A percentile compares a stretch with the other conserved stretches of the same genome.
Conservation (phyloP, 2,113 vertebrate genomes). For the Vimba vimba region DNA sequence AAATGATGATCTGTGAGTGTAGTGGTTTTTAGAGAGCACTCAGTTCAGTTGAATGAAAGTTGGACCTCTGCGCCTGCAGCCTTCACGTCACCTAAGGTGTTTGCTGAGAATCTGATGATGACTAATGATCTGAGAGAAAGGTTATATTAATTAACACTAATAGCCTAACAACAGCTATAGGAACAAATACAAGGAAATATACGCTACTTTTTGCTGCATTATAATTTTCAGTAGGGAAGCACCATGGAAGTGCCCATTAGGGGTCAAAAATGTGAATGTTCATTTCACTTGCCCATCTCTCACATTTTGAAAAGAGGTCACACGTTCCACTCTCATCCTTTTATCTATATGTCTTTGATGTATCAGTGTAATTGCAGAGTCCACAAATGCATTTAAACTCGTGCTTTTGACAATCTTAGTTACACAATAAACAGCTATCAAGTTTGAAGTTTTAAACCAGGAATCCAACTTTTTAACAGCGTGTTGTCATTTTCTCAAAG, state of each 20-base stretch:
- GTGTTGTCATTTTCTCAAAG: constrained; percentile 34
- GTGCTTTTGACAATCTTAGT: constrained; percentile 30
- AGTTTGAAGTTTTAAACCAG: constrained; percentile 28
- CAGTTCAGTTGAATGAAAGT: background rate
- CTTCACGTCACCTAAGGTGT: background rate
- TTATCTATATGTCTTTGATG: constrained; percentile 17
- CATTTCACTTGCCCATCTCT: background rate
- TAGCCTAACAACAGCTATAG: background rate
- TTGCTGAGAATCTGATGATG: constrained; percentile 5
- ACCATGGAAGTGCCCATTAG: background rate
- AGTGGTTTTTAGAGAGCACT: background rate
- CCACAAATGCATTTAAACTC: constrained; percentile 36
- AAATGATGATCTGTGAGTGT: background rate
- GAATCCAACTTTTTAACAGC: constrained; percentile 25
- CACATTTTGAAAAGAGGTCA: background rate
- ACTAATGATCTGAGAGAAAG: background rate
- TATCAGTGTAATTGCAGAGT: constrained; percentile 36
- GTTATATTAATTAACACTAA: constrained; percentile 1
- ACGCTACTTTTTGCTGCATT: background rate
- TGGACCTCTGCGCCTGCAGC: background rate
- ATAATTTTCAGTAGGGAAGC: background rate
- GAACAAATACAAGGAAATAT: background rate
- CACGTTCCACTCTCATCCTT: background rate
- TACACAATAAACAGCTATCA: constrained; percentile 13
- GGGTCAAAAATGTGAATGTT: background rate